phyloP scores from a whole-genome alignment of 2,113 vertebrate genomes.

The Paracanthobrama guichenoti region DNA sequence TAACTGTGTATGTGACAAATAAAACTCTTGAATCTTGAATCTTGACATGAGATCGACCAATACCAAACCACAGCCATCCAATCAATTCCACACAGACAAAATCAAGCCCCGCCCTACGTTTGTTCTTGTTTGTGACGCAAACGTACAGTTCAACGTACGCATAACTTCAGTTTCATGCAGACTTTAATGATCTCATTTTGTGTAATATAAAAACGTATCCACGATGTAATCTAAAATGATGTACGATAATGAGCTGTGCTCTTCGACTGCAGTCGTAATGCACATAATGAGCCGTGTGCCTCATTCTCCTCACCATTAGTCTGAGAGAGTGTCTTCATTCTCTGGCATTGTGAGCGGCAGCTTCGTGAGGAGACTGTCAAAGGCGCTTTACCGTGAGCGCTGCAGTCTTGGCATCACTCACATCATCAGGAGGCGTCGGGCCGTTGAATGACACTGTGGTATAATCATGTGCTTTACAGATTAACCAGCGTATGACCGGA shows the following conservation, averaged over 20 bases:
- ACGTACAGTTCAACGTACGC: too few species aligned
- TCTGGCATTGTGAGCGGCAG: background rate
- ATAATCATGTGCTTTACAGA: background rate
- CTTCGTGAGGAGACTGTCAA: constrained; percentile 22
- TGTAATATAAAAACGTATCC: too few species aligned
- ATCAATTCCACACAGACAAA: too few species aligned
- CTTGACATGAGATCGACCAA: too few species aligned
- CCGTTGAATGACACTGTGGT: background rate
- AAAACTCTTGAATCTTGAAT: too few species aligned
- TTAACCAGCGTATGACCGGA: background rate
- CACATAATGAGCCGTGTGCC: background rate
- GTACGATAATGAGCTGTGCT: background rate
- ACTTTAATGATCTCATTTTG: too few species aligned
- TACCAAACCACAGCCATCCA: too few species aligned
- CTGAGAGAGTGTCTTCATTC: background rate
- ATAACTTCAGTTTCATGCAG: too few species aligned
- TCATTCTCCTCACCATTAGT: background rate
- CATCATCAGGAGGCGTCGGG: background rate
- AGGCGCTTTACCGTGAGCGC: background rate
- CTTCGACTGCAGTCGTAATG: background rate
- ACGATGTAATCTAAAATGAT: background rate
- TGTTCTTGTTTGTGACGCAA: too few species aligned
- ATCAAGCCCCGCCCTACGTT: too few species aligned
- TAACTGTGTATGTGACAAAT: too few species aligned
- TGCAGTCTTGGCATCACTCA: background rate